Evolutionary conservation across 2,113 vertebrate genomes (phyloP).

Genomic region (Oncorhynchus tshawytscha): DNA sequence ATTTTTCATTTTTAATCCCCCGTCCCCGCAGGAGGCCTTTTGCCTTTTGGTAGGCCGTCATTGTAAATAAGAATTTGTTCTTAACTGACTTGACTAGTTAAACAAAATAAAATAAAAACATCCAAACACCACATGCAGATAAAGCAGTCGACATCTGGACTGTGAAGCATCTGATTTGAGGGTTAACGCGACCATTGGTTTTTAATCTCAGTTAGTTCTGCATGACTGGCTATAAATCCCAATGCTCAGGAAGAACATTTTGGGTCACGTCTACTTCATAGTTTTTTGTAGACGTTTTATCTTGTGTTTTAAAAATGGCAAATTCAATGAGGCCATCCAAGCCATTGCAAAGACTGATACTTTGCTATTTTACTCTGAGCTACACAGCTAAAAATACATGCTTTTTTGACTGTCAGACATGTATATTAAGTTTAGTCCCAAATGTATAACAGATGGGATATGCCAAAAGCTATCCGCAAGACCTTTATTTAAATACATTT

Average conservation of each 20-base stretch:
- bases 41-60: too few relatives aligned
- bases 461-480: slow-evolving; percentile 11
- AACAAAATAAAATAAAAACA: not conserved
- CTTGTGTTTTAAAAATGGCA: not conserved
- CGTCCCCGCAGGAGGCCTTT: too few relatives aligned
- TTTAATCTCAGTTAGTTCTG: not conserved
- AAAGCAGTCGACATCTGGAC: not conserved
- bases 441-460: slow-evolving; percentile 21
- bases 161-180: not conserved
- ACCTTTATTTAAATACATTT: slow-evolving; percentile 15
- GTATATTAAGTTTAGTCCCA: slow-evolving; percentile 19
- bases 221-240: not conserved
- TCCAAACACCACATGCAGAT: not conserved
- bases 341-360: not conserved
- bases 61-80: too few relatives aligned
- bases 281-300: not conserved
- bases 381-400: slow-evolving; percentile 13
- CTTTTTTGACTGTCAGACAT: not conserved
- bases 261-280: not conserved
- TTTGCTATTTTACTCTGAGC: not conserved
- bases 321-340: not conserved
- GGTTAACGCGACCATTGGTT: not conserved
- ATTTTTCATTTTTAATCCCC: too few relatives aligned
- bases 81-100: too few relatives aligned
- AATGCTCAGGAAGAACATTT: not conserved